These are phyloP conservation scores for Portunus trituberculatus DNA, from an alignment of 1,140 invertebrate species.

Conservation along the genomic window DNA sequence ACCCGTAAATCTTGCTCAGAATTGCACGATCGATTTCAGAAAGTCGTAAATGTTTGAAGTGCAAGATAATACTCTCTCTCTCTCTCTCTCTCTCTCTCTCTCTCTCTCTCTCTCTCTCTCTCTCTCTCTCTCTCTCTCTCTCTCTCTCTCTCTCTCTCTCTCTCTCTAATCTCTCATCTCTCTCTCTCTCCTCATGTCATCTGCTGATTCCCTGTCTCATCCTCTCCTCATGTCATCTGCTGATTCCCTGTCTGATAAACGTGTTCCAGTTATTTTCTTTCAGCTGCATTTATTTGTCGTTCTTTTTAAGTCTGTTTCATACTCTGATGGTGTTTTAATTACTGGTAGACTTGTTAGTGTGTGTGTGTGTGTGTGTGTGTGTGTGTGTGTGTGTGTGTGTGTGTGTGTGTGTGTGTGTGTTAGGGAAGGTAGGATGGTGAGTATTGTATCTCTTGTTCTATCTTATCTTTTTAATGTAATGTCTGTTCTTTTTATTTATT, in stretches of 20 bases:
- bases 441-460: too few species aligned
- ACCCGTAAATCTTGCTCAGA: neutral
- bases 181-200: too few species aligned
- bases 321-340: neutral
- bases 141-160: too few species aligned
- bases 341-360: too few species aligned
- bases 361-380: neutral
- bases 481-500: too few species aligned
- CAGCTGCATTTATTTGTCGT: neutral
- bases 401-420: neutral
- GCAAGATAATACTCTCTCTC: neutral
- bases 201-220: neutral
- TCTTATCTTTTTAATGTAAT: too few species aligned
- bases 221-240: neutral
- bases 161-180: too few species aligned
- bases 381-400: neutral
- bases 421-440: too few species aligned
- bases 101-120: too few species aligned
- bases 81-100: too few species aligned
- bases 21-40: neutral
- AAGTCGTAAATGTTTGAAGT: neutral
- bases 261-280: neutral
- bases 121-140: too few species aligned
- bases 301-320: neutral
- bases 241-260: neutral